Conservation (phyloP, 2,797 vertebrate species). For the Mus caroli region DNA sequence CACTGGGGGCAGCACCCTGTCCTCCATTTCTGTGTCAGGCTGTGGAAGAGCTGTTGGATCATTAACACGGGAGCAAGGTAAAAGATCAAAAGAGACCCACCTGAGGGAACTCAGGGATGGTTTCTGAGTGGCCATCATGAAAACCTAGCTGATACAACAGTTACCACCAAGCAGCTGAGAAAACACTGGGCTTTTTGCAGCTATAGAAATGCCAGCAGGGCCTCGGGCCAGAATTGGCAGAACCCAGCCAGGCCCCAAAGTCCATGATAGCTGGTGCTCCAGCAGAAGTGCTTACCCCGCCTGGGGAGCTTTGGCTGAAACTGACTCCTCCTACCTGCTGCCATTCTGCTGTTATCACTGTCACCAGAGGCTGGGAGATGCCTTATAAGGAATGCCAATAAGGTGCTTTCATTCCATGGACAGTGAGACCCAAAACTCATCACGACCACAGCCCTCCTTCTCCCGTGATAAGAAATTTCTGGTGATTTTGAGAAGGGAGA, state of each 20-base stretch:
- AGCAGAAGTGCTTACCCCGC: rapidly evolving
- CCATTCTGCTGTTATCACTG: background rate
- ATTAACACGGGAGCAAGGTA: background rate
- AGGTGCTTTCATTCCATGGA: background rate
- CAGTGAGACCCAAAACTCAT: background rate
- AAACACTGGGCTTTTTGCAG: background rate
- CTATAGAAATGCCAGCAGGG: background rate
- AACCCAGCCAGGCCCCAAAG: background rate
- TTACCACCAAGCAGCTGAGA: background rate
- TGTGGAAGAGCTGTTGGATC: background rate
- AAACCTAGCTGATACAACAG: background rate
- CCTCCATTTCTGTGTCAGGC: background rate
- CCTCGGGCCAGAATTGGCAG: background rate
- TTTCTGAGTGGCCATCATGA: background rate
- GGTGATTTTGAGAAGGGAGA: background rate
- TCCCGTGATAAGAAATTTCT: background rate
- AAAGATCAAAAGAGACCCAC: background rate
- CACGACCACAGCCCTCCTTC: background rate
- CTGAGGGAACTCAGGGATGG: rapidly evolving
- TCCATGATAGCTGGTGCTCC: background rate
- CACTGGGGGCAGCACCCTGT: background rate
- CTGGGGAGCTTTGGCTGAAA: background rate
- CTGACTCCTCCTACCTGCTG: background rate
- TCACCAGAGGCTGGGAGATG: background rate
- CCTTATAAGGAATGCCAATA: background rate